Evolutionary conservation across 2,797 vertebrate species (phyloP).

Genomic region (Sebastes umbrosus): DNA sequence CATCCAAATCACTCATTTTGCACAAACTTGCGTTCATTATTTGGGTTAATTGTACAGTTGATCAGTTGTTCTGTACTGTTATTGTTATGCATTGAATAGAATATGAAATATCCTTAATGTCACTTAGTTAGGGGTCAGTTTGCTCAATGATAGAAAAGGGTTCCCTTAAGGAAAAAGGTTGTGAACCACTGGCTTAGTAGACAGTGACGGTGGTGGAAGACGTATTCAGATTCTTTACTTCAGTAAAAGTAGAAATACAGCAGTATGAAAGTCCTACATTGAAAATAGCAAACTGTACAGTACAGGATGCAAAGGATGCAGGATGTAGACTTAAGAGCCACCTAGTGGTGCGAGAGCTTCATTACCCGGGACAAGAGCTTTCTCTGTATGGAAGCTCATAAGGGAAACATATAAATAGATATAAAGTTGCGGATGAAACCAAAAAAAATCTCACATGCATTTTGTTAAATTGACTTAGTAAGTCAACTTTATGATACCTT

Average conservation of each 20-base stretch:
- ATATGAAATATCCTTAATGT: no score
- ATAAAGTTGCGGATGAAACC: neutral
- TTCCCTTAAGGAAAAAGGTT: no score
- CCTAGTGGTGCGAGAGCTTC: neutral
- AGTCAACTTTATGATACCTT: no score
- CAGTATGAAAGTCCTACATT: neutral
- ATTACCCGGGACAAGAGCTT: slow-evolving; percentile 1
- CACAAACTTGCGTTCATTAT: no score
- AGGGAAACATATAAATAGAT: neutral
- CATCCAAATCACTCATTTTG: no score
- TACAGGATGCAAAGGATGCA: neutral
- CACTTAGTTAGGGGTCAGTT: no score
- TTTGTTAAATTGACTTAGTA: no score
- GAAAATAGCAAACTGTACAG: neutral
- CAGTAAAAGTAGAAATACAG: neutral
- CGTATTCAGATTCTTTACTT: neutral
- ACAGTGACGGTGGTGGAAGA: neutral
- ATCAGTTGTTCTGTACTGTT: no score
- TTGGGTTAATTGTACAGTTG: no score
- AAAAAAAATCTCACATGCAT: neutral
- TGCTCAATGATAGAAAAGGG: no score
- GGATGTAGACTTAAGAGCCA: neutral
- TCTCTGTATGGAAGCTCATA: neutral
- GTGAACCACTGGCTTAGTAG: no score
- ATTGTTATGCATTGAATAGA: no score